Evolutionary conservation across 30 jellyfish, hydroid and myxozoan species (phyloP), one percentile per base, ranked within the genome.

Genomic region (Hydra vulgaris): DNA sequence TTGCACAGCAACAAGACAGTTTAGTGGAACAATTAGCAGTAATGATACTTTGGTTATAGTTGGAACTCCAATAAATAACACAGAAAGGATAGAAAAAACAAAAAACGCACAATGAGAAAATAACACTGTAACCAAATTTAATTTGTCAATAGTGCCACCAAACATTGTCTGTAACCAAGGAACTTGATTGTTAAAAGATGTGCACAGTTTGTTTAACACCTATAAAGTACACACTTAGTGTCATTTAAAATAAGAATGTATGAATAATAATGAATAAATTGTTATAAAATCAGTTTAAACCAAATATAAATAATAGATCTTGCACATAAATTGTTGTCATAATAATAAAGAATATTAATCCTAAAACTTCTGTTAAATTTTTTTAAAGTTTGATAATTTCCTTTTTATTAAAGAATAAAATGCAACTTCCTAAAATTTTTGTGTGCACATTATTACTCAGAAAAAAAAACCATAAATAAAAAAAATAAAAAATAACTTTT

Each of bases 91-190:
- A 79, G 84, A 54, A 17, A 77, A 66, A 18, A 82, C 7, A 71
- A 90, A 83, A 19, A 56, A 87, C 27, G 80, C n/a, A 4, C 61
- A 68, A 76, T 90, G 97, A n/a, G 95, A 95, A 23, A 86, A 85
- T 3, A 90, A 73, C 5, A 90, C 70, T 8, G 97, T 70, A 23
- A 85, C 78, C 25, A 90, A 86, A 1, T 92, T 66, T 55, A 90
- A 22, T 61, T 86, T 90, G 90, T 90, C 97, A 17, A 88, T 74
- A 18, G 97, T 90, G 23, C 95, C 97, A 27, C 95, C 97, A 54
- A 90, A 93, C n/a, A 84, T 81, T 17, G 83, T 88, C 70, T 90
- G 87, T 15, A 90, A 76, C 97, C 97, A 90, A 53, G 88, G 86
- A 83, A 90, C 77, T 71, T 90, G 97, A 69, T 68, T 76, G 71